Conservation (phyloP, 1,140 invertebrate genomes). For the Drosophila albomicans region DNA sequence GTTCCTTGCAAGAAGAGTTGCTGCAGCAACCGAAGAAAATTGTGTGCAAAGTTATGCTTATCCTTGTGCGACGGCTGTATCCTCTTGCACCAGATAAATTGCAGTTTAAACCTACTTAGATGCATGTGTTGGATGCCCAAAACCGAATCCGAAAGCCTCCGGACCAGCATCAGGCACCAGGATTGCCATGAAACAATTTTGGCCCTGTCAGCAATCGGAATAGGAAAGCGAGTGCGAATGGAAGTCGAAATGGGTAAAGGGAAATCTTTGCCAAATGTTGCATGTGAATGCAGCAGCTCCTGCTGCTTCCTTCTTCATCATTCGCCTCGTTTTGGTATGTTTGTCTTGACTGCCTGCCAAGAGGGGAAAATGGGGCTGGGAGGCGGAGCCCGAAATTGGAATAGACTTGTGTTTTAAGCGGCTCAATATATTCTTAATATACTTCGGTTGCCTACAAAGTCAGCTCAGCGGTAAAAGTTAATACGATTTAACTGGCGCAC, state of each 20-base stretch:
- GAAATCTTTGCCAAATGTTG: constrained; percentile 59
- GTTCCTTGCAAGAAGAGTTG: constrained; percentile 26
- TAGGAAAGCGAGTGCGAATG: not conserved
- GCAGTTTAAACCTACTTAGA: constrained; percentile 81
- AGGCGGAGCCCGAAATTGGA: constrained; percentile 53
- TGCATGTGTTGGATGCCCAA: constrained; percentile 66
- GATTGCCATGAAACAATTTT: constrained; percentile 66
- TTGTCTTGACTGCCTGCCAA: constrained; percentile 72
- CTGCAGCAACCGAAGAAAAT: constrained; percentile 52
- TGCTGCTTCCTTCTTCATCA: not conserved
- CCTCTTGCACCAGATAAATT: constrained; percentile 78
- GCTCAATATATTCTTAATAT: constrained; percentile 83
- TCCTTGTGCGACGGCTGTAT: constrained; percentile 64
- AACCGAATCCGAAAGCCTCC: constrained; percentile 32
- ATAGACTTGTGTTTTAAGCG: constrained; percentile 75
- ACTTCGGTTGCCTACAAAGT: constrained; percentile 72
- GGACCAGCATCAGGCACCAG: constrained; percentile 30
- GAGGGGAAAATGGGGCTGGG: constrained; percentile 5
- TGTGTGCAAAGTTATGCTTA: constrained; percentile 78
- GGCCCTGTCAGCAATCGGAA: constrained; percentile 51
- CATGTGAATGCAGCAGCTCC: constrained; percentile 58
- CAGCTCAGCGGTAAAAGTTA: constrained; percentile 70
- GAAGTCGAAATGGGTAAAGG: not conserved
- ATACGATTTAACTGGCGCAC: constrained; percentile 77
- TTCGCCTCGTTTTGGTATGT: not conserved